Evolutionary conservation across 2,113 vertebrate species (phyloP), one percentile per base, ranked within the genome.

Genomic region (Solea senegalensis): DNA sequence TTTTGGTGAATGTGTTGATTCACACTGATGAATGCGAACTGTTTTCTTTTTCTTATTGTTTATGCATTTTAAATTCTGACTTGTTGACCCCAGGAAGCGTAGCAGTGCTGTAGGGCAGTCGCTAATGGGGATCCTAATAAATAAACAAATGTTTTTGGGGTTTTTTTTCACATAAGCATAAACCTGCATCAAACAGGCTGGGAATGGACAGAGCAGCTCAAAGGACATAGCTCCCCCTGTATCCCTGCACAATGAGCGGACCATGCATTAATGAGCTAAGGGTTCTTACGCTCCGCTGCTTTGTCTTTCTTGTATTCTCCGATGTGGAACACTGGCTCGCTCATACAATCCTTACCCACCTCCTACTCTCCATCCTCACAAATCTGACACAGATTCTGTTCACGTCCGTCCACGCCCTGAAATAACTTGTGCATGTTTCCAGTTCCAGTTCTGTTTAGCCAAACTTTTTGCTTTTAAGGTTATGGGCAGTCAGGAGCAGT

Each of bases 241-340:
- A 81, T 75, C 72, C 64, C 70, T 71, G 65, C 65, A 53, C 76
- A 81, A 82, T 80, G 75, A 81, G 69, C 85, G 69, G 80, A 76
- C 83, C 74, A 9, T 81, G 81, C 12, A 5, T 55, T 81, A 81
- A 86, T 86, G 70, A 84, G 80, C 76, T 86, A 52, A 69, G 13
- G 78, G 69, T 56, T 70, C 72, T 81, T 53, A 72, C 62, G 83
- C 76, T 78, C 74, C 58, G 60, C 73, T 79, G 82, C 82, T 75
- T 81, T 88, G 75, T 85, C 84, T 83, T 80, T 50, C 78, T 85
- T 70, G 4, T 80, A 78, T 77, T 69, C 34, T 34, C 34, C 34
- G 34, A 34, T 34, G 67, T 69, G 81, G 80, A 77, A 65, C 73
- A 46, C 15, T 10, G 53, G 52, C 71, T 71, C 62, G 26, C 65